phyloP scores from a whole-genome alignment of 2,888 invertebrate species.

The Noctua janthe region DNA sequence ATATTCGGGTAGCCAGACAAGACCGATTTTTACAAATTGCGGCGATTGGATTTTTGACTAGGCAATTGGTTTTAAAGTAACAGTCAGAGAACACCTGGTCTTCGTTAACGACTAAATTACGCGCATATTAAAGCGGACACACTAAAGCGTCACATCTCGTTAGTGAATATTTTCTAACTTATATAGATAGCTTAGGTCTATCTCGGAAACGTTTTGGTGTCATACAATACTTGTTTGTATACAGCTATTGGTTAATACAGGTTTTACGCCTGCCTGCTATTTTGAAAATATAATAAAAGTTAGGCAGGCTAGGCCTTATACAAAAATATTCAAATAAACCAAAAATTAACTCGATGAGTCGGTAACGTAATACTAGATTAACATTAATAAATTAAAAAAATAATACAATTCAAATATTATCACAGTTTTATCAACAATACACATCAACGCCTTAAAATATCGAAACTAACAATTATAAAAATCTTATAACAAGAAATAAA shows the following conservation, averaged over 20 bases:
- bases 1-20: too few species aligned
- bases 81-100: too few species aligned
- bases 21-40: too few species aligned
- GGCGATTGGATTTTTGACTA: too few species aligned
- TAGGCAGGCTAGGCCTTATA: neutral
- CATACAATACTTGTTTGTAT: neutral
- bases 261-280: neutral
- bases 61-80: too few species aligned
- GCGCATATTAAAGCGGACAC: too few species aligned
- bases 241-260: neutral
- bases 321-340: neutral
- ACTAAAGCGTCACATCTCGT: neutral
- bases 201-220: neutral
- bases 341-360: neutral
- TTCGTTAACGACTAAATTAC: too few species aligned
- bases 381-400: neutral
- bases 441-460: conserved; percentile 2
- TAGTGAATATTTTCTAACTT: neutral
- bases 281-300: neutral
- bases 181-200: neutral
- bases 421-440: neutral
- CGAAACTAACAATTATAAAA: neutral
- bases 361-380: neutral
- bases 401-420: conserved; percentile 3
- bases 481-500: conserved; percentile 53